Percentiles rank a stretch among this genome's conserved stretches.
phyloP scores from a whole-genome alignment of 2,797 vertebrate genomes.

The Sandelia bainsii region DNA sequence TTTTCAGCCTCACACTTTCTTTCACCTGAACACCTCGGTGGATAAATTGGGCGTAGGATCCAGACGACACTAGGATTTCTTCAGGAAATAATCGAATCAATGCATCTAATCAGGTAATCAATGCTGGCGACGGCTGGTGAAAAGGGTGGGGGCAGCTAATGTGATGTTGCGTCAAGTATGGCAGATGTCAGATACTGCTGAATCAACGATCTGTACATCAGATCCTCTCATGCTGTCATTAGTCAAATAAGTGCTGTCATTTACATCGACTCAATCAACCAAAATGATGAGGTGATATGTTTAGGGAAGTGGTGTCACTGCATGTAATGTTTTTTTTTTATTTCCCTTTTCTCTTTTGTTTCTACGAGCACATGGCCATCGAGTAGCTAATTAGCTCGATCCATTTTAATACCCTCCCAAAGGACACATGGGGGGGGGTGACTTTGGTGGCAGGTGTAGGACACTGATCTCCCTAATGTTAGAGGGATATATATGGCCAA shows the following conservation, averaged over 20 bases:
- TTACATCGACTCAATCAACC: constrained; percentile 61
- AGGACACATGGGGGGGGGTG: constrained; percentile 78
- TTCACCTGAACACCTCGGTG: constrained; percentile 39
- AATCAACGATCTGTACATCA: constrained; percentile 72
- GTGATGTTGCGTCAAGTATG: constrained; percentile 71
- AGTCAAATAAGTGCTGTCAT: constrained; percentile 69
- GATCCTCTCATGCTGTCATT: constrained; percentile 76
- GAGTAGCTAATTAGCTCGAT: constrained; percentile 90
- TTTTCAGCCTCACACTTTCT: constrained; percentile 32
- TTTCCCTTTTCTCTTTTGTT: constrained; percentile 15
- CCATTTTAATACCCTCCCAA: constrained; percentile 89
- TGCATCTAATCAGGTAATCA: constrained; percentile 86
- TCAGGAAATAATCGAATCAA: constrained; percentile 85
- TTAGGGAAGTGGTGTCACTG: constrained; percentile 24
- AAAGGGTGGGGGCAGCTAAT: constrained; percentile 51
- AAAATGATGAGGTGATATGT: constrained; percentile 57
- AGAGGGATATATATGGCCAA: constrained; percentile 80
- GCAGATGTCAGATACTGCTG: constrained; percentile 76
- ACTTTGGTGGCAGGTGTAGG: constrained; percentile 88
- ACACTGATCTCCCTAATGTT: constrained; percentile 84
- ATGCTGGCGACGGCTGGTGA: constrained; percentile 63
- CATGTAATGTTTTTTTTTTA: constrained; percentile 10
- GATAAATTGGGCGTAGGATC: constrained; percentile 71
- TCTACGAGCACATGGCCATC: constrained; percentile 68
- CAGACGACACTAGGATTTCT: constrained; percentile 75